Evolutionary conservation across 2,888 invertebrate genomes (phyloP), one percentile per base, ranked within the genome.

Genomic region (Aleiodes alternator): DNA sequence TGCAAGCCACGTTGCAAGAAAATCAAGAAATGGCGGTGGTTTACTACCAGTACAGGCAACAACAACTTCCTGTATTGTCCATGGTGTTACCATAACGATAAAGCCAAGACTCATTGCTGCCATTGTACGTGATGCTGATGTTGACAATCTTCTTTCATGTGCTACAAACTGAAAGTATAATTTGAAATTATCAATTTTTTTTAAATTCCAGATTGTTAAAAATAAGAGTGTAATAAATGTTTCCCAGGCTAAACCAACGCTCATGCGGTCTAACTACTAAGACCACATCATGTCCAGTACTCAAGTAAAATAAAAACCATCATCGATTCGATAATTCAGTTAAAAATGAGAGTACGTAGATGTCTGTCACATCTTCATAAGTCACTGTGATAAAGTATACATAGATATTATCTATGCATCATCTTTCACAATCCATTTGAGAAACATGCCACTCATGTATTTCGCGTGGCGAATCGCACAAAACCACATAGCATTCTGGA

Each of bases 81-180:
- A 96, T 57, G 96, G 96, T 76, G 96, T 96, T 81, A 96, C 96
- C 92, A 96, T 94, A 76, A 97, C 96, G 87, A 96, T 96, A 91
- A 96, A 97, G 75, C 96, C 96, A 85, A 96, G 91, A 77, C 96
- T 96, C 94, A 97, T 96, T 69, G 96, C 96, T 0, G 96, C 96
- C 96, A 96, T 96, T 79, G 96, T 96, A 83, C 96, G 92, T 55
- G 96, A 96, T 14, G 96, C 95, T 81, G 94, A 94, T 68, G 95
- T 95, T 85, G 94, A 95, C 84, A 95, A 92, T 73, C 94, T 93
- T 83, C 95, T 91, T 87, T 94, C 94, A 83, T 93, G 92, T 8
- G 91, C 90, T 64, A 92, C 90, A 82, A 92, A 85, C 93, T 93
- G 88, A 34, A 29, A 88, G 88, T n/a, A 55, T 55, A 55, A 12